Evolutionary conservation across 2,888 invertebrate genomes (phyloP).

Genomic region (Caenorhabditis sp.): DNA sequence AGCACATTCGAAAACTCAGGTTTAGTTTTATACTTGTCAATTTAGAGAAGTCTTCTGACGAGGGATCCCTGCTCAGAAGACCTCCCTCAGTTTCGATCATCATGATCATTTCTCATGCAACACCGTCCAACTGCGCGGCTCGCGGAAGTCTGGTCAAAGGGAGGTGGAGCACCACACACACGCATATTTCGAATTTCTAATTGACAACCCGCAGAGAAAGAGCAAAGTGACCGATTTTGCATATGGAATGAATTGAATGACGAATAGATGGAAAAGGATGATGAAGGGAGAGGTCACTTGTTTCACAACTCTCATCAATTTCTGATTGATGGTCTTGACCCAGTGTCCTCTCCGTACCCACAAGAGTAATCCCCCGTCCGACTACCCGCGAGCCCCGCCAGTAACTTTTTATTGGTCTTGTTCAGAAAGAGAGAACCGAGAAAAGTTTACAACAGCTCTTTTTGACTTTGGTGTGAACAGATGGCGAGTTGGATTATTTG

Average conservation of each 20-base stretch:
- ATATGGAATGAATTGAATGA: conserved; percentile 38
- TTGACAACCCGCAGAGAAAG: conserved; percentile 24
- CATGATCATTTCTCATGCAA: conserved; percentile 25
- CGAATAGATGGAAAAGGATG: not conserved
- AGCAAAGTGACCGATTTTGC: conserved; percentile 41
- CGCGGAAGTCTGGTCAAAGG: conserved; percentile 29
- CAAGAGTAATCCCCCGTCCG: conserved; percentile 11
- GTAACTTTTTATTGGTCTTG: conserved; percentile 62
- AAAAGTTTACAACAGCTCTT: conserved; percentile 36
- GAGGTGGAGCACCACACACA: conserved; percentile 26
- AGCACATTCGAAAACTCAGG: too few species aligned
- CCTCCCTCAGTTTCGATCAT: not conserved
- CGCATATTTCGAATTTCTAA: conserved; percentile 45
- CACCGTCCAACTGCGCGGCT: conserved; percentile 21
- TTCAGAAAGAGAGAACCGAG: conserved; percentile 8
- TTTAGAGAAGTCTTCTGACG: too few species aligned
- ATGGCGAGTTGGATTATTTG: conserved; percentile 21
- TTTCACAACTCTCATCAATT: conserved; percentile 52
- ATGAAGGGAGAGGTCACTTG: conserved; percentile 24
- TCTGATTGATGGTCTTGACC: conserved; percentile 55
- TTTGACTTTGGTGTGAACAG: conserved; percentile 56
- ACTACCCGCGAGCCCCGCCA: conserved; percentile 21
- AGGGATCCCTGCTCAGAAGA: not conserved
- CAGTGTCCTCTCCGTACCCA: conserved; percentile 28
- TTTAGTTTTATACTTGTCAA: too few species aligned